A percentile compares a stretch with the other conserved stretches of the same genome.
phyloP scores from a whole-genome alignment of 2,797 vertebrate genomes.

The Pangasius larnaudii region DNA sequence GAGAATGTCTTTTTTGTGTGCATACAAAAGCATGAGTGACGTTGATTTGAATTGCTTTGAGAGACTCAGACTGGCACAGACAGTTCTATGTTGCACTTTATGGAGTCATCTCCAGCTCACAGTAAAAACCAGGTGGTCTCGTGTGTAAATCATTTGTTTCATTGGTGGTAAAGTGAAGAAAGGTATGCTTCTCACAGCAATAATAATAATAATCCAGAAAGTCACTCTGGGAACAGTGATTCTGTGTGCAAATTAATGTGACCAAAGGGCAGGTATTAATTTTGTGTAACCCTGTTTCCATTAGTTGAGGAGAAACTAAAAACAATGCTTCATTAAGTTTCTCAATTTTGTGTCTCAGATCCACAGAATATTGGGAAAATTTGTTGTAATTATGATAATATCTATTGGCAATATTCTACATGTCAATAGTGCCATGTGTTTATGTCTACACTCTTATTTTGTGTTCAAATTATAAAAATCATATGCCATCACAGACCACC shows the following conservation, averaged over 20 bases:
- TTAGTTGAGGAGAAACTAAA: background rate
- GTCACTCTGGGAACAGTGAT: background rate
- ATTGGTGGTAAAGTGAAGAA: background rate
- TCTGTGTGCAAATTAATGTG: background rate
- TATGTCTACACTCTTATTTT: background rate
- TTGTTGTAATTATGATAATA: background rate
- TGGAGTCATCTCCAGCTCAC: conserved; percentile 20
- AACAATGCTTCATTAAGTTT: background rate
- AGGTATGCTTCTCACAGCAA: background rate
- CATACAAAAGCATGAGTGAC: conserved; percentile 2
- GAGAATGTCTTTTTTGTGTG: conserved; percentile 7
- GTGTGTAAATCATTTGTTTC: conserved; percentile 3
- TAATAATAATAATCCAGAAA: background rate
- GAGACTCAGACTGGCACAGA: background rate
- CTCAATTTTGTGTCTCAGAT: background rate
- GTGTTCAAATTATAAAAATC: background rate
- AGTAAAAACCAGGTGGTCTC: background rate
- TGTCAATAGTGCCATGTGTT: background rate
- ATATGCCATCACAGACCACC: background rate
- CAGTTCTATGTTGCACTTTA: background rate
- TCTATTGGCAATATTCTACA: background rate
- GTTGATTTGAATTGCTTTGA: conserved; percentile 17
- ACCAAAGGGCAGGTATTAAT: background rate
- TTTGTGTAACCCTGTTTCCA: background rate
- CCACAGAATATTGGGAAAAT: background rate